Conservation (phyloP, 2,888 invertebrate genomes). For the Ceriagrion tenellum region DNA sequence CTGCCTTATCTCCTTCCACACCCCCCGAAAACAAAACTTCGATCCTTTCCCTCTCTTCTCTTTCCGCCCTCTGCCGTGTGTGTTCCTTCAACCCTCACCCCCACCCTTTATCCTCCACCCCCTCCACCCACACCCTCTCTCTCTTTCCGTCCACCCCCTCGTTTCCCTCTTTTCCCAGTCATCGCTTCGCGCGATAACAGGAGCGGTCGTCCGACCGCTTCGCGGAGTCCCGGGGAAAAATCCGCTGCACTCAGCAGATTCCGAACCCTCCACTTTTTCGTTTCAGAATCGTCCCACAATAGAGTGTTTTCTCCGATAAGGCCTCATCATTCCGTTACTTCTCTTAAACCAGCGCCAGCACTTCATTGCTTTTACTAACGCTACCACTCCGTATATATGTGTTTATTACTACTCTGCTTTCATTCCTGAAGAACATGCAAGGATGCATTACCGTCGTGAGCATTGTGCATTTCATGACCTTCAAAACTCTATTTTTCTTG, state of each 20-base stretch:
- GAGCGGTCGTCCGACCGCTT: conserved; percentile 24
- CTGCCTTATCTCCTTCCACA: not conserved
- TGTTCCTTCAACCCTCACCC: not conserved
- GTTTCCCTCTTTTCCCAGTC: too few species aligned
- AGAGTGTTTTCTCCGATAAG: conserved; percentile 58
- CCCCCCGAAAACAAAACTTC: not conserved
- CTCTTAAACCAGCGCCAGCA: not conserved
- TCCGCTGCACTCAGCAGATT: conserved; percentile 54
- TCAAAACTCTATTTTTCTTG: too few species aligned
- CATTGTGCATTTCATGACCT: too few species aligned
- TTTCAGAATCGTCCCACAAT: conserved; percentile 52
- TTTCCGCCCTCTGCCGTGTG: not conserved
- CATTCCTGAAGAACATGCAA: not conserved
- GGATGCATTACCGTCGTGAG: too few species aligned
- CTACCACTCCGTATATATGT: not conserved
- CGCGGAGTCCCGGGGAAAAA: not conserved
- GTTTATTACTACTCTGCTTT: not conserved
- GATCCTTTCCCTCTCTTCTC: not conserved
- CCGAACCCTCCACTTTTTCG: conserved; percentile 39
- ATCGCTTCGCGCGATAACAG: conserved; percentile 40
- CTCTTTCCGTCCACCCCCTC: not conserved
- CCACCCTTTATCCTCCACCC: not conserved
- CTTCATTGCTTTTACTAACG: not conserved
- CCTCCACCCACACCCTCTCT: not conserved
- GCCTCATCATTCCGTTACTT: not conserved